Evolutionary conservation across 2,888 invertebrate genomes (phyloP), one percentile per base, ranked within the genome.

Genomic region (Thymelicus acteon): DNA sequence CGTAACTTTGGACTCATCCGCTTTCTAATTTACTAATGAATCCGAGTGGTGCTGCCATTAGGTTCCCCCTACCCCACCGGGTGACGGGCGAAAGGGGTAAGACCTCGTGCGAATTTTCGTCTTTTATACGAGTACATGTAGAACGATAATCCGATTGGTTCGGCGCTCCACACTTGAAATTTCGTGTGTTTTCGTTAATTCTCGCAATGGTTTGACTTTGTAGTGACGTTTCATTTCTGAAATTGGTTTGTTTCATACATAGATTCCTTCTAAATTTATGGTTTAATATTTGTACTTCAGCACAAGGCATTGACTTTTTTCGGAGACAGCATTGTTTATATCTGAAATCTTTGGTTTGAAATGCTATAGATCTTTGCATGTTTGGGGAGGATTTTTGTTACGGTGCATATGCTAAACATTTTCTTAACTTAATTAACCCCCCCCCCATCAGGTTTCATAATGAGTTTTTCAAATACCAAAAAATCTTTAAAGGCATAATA

Each of bases 21-120:
- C 89, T 91, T 91, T 93, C 93, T 94, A 94, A 94, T 94, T 94
- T 94, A 91, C 94, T 94, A 94, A 94, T 94, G 94, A 94, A 94
- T 92, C 94, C 91, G 92, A 91, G 92, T 92, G 90, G 87, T 89
- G 88, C 85, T 88, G 89, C 92, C 91, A 92, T 92, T 91, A 91
- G 87, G 86, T 83, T 80, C 83, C 83, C 82, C 78, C 69, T 72
- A 73, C 76, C 74, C 77, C 70, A 73, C 69, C 72, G 71, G 72
- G 78, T 81, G 82, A 78, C 78, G 83, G 82, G 77, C 75, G 77
- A 82, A 90, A 89, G 91, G 92, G 91, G 90, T 91, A 92, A 92
- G 92, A 90, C 88, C 87, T 80, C 81, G 83, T 81, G 86, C 83
- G 86, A 89, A 91, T 92, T 92, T 92, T 91, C 91, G 92, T 93